phyloP scores from a whole-genome alignment of 30 jellyfish, hydroid and myxozoan species.

The Turritopsis dohrnii region DNA sequence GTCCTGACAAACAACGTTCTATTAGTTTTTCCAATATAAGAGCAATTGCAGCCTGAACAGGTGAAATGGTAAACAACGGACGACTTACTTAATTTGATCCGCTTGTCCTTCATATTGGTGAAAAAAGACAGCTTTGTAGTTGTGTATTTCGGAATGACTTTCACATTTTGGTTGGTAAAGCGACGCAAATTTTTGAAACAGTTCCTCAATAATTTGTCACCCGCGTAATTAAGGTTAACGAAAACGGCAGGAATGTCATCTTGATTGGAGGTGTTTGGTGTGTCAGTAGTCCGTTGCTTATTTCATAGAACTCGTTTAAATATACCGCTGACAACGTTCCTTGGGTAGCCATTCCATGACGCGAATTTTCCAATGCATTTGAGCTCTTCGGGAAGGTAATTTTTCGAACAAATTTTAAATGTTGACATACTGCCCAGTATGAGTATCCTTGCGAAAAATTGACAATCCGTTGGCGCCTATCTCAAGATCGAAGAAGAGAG shows the following conservation, averaged over 20 bases:
- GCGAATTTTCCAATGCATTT: not conserved
- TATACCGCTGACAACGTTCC: not conserved
- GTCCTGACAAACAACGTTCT: no score
- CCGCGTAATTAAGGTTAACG: no score
- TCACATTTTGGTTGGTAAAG: conserved; percentile 1
- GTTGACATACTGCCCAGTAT: no score
- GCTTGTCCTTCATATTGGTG: not conserved
- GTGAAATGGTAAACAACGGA: no score
- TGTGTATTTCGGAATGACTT: not conserved
- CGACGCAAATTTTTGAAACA: not conserved
- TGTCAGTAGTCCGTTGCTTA: not conserved
- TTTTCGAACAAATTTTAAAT: no score
- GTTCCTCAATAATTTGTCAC: not conserved
- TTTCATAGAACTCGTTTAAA: not conserved
- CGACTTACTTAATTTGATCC: no score
- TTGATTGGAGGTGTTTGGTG: not conserved
- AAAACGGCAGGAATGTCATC: not conserved
- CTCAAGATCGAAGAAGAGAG: no score
- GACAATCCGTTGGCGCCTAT: no score
- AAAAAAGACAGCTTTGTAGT: not conserved
- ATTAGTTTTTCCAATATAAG: no score
- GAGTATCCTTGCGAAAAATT: no score
- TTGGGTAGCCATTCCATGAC: not conserved
- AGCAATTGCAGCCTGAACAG: no score
- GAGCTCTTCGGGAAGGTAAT: no score